These are phyloP conservation scores for Oncorhynchus gorbuscha DNA, from an alignment of 2,113 vertebrate species.

Conservation along the genomic window DNA sequence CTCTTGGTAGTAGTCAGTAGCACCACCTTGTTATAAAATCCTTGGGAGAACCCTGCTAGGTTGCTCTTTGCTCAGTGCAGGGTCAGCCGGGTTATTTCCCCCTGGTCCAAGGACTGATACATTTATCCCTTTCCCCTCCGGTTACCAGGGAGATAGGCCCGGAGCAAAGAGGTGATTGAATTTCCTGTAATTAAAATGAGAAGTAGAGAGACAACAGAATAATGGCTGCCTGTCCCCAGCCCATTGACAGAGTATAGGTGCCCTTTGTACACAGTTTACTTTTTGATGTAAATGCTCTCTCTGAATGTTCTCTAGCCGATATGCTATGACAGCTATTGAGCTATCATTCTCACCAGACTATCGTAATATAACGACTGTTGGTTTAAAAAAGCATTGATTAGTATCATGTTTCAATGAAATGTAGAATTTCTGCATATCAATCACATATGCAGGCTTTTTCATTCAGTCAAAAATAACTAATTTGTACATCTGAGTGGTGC, in stretches of 20 bases:
- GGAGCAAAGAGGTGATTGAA: slow-evolving; percentile 56
- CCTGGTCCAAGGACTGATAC: slow-evolving; percentile 37
- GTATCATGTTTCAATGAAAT: no score
- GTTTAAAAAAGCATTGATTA: no score
- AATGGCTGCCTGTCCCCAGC: slow-evolving; percentile 57
- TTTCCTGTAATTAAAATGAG: slow-evolving; percentile 73
- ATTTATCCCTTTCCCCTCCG: slow-evolving; percentile 50
- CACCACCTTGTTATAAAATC: no score
- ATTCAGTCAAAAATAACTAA: no score
- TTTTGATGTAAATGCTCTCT: slow-evolving; percentile 9
- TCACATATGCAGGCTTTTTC: no score
- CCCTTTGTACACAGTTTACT: slow-evolving; percentile 46
- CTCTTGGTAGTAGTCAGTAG: no score
- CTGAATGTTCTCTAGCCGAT: slow-evolving; percentile 25
- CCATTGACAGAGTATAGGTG: slow-evolving; percentile 26
- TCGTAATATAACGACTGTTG: no score
- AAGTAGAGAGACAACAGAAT: slow-evolving; percentile 56
- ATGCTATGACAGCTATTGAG: not conserved
- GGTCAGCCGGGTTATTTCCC: slow-evolving; percentile 12
- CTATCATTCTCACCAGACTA: not conserved
- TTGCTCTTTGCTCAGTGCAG: not conserved
- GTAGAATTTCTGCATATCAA: no score
- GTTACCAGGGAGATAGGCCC: slow-evolving; percentile 69
- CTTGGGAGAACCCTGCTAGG: no score
- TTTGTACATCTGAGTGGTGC: no score